Evolutionary conservation across 2,797 vertebrate species (phyloP), one percentile per base, ranked within the genome.

Genomic region (Mormyrus hasselquistii): DNA sequence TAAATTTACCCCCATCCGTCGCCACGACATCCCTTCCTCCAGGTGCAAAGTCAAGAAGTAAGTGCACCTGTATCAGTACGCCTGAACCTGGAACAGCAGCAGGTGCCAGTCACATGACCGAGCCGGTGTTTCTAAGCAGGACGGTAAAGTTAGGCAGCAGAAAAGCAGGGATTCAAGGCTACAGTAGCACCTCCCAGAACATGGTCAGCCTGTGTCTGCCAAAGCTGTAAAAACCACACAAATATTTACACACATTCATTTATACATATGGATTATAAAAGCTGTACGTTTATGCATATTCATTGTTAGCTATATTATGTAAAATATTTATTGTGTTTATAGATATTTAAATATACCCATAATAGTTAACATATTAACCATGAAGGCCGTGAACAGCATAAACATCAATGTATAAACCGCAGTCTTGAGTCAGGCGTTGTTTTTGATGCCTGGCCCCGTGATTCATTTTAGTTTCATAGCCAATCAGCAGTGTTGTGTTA

Each of bases 351-450:
- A 41, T 44, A 79, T 79, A 79, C 73, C 16, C 14, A 38, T 79
- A 79, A 79, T 79, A 79, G 34, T 79, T 79, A 79, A 41, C 73
- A 79, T 79, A 44, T 79, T 44, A 79, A 44, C 73, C 73, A 79
- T 79, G 29, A 44, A 41, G 73, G 34, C 73, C 73, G 5, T 41
- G 73, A 79, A 79, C n/a, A 41, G 73, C 73, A 79, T 79, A 79
- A 79, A 79, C 73, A 44, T 79, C 73, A 19, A 79, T 34, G 25
- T 29, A 69, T 79, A 41, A 79, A 79, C 29, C 29, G 34, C 38
- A 79, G 38, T 16, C 73, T 79, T 79, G 73, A 79, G 16, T 79
- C 73, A 79, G 73, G 12, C 73, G 12, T 44, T 79, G 73, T 44
- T 79, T 44, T 41, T 38, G 34, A 79, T 16, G 12, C 73, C 7